Evolutionary conservation across 2,888 invertebrate species (phyloP).

Genomic region (Eustalomyia histrio): DNA sequence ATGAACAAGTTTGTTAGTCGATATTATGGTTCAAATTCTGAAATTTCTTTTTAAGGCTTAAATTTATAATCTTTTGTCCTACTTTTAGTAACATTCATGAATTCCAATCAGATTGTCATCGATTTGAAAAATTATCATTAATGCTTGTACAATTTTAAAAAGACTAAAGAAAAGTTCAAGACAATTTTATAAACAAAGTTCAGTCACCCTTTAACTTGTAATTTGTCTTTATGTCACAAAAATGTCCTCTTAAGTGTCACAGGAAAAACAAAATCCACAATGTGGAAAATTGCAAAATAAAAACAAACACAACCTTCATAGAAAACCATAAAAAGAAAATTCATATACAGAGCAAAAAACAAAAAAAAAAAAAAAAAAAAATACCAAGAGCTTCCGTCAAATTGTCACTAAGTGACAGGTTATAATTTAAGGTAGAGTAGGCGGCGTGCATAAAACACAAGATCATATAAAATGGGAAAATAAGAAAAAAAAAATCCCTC

Average conservation of each 20-base stretch:
- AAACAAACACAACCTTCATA: conserved; percentile 42
- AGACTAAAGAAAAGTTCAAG: conserved; percentile 36
- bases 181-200: conserved; percentile 46
- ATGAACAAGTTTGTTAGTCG: too few species aligned
- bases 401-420: conserved; percentile 61
- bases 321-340: conserved; percentile 4
- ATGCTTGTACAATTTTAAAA: background rate
- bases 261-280: conserved; percentile 12
- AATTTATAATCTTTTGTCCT: too few species aligned
- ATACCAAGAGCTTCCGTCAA: conserved; percentile 61
- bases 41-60: too few species aligned
- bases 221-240: conserved; percentile 63
- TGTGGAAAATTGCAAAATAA: conserved; percentile 28
- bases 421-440: conserved; percentile 62
- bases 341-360: background rate
- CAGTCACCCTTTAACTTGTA: conserved; percentile 62
- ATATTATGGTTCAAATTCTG: too few species aligned
- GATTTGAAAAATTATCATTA: background rate
- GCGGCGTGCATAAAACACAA: conserved; percentile 16
- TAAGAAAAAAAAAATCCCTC: conserved; percentile 28
- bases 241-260: conserved; percentile 63
- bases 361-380: background rate
- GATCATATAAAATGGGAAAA: conserved; percentile 11
- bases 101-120: background rate
- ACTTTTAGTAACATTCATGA: too few species aligned